A percentile compares a stretch with the other conserved stretches of the same genome.
Evolutionary conservation across 2,797 vertebrate genomes (phyloP).

Genomic region (Neosilurus mollespiculum): DNA sequence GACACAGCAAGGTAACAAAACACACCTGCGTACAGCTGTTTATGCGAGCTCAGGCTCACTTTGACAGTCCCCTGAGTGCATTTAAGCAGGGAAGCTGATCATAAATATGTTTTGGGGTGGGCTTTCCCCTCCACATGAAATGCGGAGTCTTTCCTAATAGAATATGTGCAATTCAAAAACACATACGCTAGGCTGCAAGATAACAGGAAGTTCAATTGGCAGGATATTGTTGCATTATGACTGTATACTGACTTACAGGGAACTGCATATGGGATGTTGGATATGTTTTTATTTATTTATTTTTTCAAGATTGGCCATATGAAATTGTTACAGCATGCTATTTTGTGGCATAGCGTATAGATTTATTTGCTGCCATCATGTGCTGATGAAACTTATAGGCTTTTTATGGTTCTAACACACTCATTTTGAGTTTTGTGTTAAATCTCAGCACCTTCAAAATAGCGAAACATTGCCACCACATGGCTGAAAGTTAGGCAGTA

Average conservation of each 20-base stretch:
- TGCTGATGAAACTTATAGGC: constrained; percentile 1
- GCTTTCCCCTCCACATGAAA: neutral
- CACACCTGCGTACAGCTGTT: constrained; percentile 10
- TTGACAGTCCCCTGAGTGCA: neutral
- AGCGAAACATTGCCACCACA: constrained; percentile 69
- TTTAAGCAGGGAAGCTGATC: constrained; percentile 4
- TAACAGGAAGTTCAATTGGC: constrained; percentile 7
- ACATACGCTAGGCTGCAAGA: neutral
- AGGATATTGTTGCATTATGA: constrained; percentile 11
- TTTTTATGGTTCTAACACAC: constrained; percentile 6
- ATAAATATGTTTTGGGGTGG: no score
- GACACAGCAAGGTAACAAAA: constrained; percentile 79
- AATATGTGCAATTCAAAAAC: constrained; percentile 18
- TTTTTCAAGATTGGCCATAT: neutral
- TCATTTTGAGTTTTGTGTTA: neutral
- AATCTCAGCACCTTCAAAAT: constrained; percentile 41
- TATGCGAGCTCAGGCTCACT: constrained; percentile 1
- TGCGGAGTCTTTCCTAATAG: constrained; percentile 1
- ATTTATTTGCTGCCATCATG: constrained; percentile 29
- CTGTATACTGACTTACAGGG: neutral
- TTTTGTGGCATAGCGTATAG: constrained; percentile 13
- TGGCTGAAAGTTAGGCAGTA: constrained; percentile 51
- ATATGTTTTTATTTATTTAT: neutral
- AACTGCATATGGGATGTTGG: neutral
- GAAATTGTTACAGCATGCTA: constrained; percentile 1